These are phyloP conservation scores for Poeciliopsis turneri DNA, from an alignment of 2,797 vertebrate species.

Conservation along the genomic window DNA sequence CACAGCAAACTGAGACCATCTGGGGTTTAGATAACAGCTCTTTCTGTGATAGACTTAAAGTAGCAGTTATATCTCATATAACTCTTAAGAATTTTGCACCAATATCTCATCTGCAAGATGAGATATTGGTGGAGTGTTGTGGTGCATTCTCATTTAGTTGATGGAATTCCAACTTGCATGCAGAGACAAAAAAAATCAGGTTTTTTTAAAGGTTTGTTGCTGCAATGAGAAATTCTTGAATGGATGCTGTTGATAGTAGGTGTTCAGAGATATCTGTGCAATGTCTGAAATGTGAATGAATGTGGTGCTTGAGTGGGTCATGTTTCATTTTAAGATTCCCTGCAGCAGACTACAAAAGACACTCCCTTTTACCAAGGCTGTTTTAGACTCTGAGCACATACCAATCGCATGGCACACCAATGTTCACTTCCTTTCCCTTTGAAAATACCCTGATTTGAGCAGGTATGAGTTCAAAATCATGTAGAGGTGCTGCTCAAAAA, in stretches of 20 bases:
- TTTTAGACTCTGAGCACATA: constrained; percentile 64
- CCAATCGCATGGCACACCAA: constrained; percentile 58
- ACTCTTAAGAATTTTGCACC: too few species aligned
- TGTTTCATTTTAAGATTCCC: constrained; percentile 63
- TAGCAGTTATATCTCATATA: constrained; percentile 10
- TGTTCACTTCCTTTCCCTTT: constrained; percentile 36
- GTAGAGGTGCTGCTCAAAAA: neutral
- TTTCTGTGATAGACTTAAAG: constrained; percentile 51
- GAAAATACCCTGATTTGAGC: constrained; percentile 37
- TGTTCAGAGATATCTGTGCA: constrained; percentile 38
- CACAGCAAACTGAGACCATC: constrained; percentile 54
- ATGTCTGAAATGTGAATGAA: constrained; percentile 48
- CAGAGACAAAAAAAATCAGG: constrained; percentile 6
- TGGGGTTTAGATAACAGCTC: constrained; percentile 62
- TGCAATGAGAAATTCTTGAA: constrained; percentile 24
- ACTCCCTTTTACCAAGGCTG: constrained; percentile 62
- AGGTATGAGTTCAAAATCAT: constrained; percentile 29
- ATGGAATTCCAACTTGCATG: constrained; percentile 36
- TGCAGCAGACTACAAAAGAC: constrained; percentile 49
- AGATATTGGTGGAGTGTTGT: constrained; percentile 14
- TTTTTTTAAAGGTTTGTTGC: constrained; percentile 27
- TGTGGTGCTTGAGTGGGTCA: constrained; percentile 48
- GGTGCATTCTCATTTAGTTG: constrained; percentile 36
- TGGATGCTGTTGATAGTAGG: constrained; percentile 15
- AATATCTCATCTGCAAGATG: neutral